Evolutionary conservation across 2,888 invertebrate genomes (phyloP), one percentile per base, ranked within the genome.

Genomic region (Drosophila leonis): DNA sequence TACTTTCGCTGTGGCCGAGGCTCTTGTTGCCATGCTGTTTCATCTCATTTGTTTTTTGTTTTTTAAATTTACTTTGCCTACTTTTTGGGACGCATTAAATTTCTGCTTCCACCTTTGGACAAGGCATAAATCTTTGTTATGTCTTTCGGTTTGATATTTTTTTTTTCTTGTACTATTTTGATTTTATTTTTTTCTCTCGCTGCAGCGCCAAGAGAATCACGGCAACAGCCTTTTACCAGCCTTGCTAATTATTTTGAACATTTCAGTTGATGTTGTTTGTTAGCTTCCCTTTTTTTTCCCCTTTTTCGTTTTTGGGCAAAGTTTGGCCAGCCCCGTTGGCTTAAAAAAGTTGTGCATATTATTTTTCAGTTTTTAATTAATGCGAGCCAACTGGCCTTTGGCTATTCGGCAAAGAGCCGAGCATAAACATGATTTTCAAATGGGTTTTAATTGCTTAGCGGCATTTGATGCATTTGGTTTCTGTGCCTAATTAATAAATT

Each of bases 51-150:
- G 29, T 1, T 18, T 55, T n/a, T 42, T 49, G 57, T 42, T 49
- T 65, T 46, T 31, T 37, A 49, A 65, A 42, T 60, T 71, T 54
- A 42, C 44, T 8, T 42, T 73, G 68, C 73, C 80, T 55, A 80
- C 72, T 72, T 78, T 76, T 68, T 69, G 70, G 71, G 71, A 65
- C 59, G 64, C 86, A 83, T 78, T 75, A 80, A 86, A 82, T 83
- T 80, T 88, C 80, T 82, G 83, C 75, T 62, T 75, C 70, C 64
- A 72, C 68, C 80, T 86, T 76, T 67, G 66, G 75, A 61, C 75
- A 57, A 69, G 72, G 69, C 82, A 88, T 88, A 86, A 86, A 88
- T 86, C 83, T 86, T 88, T 83, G 82, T 86, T 86, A 80, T 85
- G 75, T 48, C 61, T 63, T 66, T 54, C 4, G 39, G 48, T 18